Percentiles rank a stretch among this genome's conserved stretches.
phyloP scores from a whole-genome alignment of 2,888 invertebrate genomes.

The Mesorhabditis spiculigera region DNA sequence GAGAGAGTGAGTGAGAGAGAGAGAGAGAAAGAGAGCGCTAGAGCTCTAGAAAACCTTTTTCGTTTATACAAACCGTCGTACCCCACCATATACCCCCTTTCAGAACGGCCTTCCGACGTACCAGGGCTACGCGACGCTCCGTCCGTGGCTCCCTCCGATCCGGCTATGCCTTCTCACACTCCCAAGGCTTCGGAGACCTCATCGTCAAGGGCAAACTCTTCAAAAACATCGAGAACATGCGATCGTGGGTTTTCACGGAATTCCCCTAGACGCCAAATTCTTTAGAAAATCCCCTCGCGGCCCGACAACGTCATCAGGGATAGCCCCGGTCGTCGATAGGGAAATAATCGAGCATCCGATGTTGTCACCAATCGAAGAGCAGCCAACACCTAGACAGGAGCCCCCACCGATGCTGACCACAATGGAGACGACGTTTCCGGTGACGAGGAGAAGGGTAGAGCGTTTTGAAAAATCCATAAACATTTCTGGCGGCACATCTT shows the following conservation, averaged over 20 bases:
- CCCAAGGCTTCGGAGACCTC: constrained; percentile 90
- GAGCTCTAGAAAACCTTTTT: too few relatives aligned
- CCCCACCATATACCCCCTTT: constrained; percentile 11
- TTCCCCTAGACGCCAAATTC: not conserved
- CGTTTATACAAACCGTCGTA: not conserved
- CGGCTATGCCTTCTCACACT: constrained; percentile 97
- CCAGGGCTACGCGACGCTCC: constrained; percentile 72
- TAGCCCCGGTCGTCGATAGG: not conserved
- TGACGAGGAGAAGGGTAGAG: not conserved
- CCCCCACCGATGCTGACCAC: not conserved
- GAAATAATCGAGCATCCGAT: not conserved
- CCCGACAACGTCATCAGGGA: not conserved
- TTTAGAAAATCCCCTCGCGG: not conserved
- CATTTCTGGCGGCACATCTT: not conserved
- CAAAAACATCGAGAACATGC: constrained; percentile 43
- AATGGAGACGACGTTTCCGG: not conserved
- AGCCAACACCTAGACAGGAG: not conserved
- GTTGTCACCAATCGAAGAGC: constrained; percentile 2
- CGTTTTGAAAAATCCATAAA: not conserved
- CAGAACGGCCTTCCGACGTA: constrained; percentile 36
- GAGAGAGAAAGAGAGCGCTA: too few relatives aligned
- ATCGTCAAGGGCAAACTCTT: constrained; percentile 70
- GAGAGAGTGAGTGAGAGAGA: too few relatives aligned
- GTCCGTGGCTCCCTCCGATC: constrained; percentile 82
- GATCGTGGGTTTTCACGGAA: constrained; percentile 1